Base-by-base conservation (phyloP, 2,888 invertebrate genomes). In the Aricia artaxerxes region DNA sequence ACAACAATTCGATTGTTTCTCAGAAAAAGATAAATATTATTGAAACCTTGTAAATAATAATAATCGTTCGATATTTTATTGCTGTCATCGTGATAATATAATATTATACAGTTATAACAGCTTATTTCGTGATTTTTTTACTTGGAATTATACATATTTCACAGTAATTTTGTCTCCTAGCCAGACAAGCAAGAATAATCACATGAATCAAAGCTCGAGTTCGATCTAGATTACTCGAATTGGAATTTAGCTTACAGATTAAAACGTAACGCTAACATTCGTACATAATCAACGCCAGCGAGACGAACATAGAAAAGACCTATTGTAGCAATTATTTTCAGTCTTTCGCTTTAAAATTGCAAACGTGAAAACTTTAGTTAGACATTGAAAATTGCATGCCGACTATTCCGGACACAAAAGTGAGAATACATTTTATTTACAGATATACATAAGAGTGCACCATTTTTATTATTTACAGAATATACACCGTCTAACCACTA, bases 381-480 rank as follows among this genome's bases (percentile, higher is more conserved):
- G 53, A 76, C 76, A 49, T 53, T 76, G 53, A 76, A 53, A 76
- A 76, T 75, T 75, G 49, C 53, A n/a, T 75, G 11, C 24, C 53
- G 35, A 76, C 53, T 76, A 77, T 79, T 81, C 79, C 80, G 82
- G 81, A 83, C 80, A 82, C 76, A 79, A 81, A 80, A 82, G 82
- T 81, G 80, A 80, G 79, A 61, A 61, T 79, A 81, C 81, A 81
- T 83, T 80, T 79, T 82, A 83, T 83, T 80, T 82, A 80, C 88
- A 88, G 87, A 84, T 87, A 89, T 85, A 84, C 87, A 90, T 86
- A 88, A 88, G 85, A 87, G 93, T 93, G 93, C 93, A 92, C 92
- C 92, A 91, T 90, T 82, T 85, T 87, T 88, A 81, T 84, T 93
- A 93, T 94, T 88, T 94, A 94, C 93, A 94, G 86, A 87, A 91